Conservation (phyloP, 2,888 invertebrate genomes). For the Drosophila suboccidentalis region DNA sequence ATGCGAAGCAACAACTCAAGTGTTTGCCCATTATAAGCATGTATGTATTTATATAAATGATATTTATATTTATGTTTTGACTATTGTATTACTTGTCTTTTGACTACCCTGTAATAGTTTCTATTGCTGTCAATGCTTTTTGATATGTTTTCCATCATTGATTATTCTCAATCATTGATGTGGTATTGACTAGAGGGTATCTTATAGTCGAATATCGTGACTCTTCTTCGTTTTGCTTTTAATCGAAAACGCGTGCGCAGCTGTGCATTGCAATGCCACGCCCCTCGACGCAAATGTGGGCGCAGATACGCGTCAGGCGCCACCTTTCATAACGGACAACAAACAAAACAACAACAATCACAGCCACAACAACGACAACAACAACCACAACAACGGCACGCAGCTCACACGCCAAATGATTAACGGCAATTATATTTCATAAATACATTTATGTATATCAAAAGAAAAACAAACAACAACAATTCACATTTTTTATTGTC, state of each 20-base stretch:
- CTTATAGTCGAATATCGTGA: background rate
- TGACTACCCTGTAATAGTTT: background rate
- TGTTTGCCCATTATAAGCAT: conserved; percentile 7
- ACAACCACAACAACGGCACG: conserved; percentile 39
- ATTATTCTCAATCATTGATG: background rate
- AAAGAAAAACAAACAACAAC: background rate
- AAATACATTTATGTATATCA: background rate
- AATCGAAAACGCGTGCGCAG: conserved; percentile 55
- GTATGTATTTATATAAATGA: conserved; percentile 5
- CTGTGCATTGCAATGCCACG: conserved; percentile 24
- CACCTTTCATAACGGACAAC: conserved; percentile 31
- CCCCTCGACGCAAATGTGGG: background rate
- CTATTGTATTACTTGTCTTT: background rate
- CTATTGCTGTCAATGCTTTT: too few relatives aligned
- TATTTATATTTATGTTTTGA: background rate
- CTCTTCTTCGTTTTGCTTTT: conserved; percentile 12
- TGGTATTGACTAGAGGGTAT: background rate
- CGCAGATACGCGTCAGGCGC: conserved; percentile 42
- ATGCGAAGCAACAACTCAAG: conserved; percentile 1
- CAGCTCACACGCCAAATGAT: conserved; percentile 59
- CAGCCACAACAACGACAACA: background rate
- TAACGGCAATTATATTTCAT: conserved; percentile 47
- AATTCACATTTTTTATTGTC: conserved; percentile 6
- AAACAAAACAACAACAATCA: background rate
- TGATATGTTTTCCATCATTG: too few relatives aligned